These are phyloP conservation scores for Drosophila persimilis DNA, from an alignment of 1,140 invertebrate genomes.

Conservation along the genomic window DNA sequence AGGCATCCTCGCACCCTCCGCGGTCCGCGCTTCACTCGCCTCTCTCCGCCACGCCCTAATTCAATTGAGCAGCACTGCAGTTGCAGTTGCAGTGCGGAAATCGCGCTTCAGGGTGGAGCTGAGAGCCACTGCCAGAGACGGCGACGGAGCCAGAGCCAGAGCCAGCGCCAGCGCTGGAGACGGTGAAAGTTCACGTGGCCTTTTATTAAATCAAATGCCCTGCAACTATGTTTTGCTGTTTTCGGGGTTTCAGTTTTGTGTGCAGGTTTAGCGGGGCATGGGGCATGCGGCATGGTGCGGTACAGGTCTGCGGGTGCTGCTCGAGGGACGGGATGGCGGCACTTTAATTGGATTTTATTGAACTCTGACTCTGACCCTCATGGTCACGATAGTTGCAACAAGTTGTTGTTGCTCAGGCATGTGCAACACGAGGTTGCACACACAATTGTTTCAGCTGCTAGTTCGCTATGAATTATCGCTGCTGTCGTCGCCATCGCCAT, in stretches of 20 bases:
- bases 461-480: slow-evolving; percentile 48
- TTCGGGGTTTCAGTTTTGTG: slow-evolving; percentile 19
- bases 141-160: neutral
- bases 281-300: slow-evolving; percentile 37
- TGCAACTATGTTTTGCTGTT: slow-evolving; percentile 41
- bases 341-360: slow-evolving; percentile 80
- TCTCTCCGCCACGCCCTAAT: slow-evolving; percentile 29
- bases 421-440: slow-evolving; percentile 39
- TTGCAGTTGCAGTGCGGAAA: slow-evolving; percentile 15
- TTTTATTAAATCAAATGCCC: slow-evolving; percentile 70
- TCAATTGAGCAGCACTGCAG: slow-evolving; percentile 51
- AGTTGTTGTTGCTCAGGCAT: slow-evolving; percentile 50
- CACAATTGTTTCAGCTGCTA: slow-evolving; percentile 36
- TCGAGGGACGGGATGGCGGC: slow-evolving; percentile 13
- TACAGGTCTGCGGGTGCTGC: slow-evolving; percentile 68
- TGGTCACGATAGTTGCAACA: slow-evolving; percentile 69
- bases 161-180: neutral
- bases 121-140: no score
- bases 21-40: neutral
- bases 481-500: slow-evolving; percentile 1
- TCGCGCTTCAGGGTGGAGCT: slow-evolving; percentile 2
- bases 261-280: slow-evolving; percentile 17
- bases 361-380: slow-evolving; percentile 79
- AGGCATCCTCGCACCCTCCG: slow-evolving; percentile 20
- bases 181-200: slow-evolving; percentile 69